Evolutionary conservation across 2,888 invertebrate species (phyloP).

Genomic region (Athetis lepigone): DNA sequence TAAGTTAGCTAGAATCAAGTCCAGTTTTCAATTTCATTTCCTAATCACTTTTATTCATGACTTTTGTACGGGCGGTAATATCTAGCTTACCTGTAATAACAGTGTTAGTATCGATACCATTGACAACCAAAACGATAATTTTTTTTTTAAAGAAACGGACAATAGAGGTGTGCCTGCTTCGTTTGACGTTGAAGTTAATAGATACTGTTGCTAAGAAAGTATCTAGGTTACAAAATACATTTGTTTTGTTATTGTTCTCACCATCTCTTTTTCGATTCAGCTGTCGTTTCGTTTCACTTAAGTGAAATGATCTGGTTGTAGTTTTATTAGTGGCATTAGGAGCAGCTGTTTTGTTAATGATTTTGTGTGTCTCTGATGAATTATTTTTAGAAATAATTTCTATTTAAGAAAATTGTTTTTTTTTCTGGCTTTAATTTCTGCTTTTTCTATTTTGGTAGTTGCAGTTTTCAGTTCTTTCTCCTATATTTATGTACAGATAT

Average conservation of each 20-base stretch:
- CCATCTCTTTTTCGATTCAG: slow-evolving; percentile 21
- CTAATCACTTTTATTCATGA: neutral
- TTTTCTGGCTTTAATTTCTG: neutral
- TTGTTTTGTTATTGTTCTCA: slow-evolving; percentile 43
- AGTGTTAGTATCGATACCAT: neutral
- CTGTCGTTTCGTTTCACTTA: slow-evolving; percentile 26
- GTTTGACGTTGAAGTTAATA: slow-evolving; percentile 11
- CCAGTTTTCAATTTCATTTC: neutral
- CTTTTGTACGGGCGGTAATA: neutral
- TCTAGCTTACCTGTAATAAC: neutral
- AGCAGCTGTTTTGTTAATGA: neutral
- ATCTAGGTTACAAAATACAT: slow-evolving; percentile 52
- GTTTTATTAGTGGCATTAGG: neutral
- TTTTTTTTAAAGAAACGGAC: slow-evolving; percentile 5
- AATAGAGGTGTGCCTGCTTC: slow-evolving; percentile 13
- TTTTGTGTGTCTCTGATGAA: neutral
- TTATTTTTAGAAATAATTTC: neutral
- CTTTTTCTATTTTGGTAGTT: neutral
- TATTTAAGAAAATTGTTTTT: neutral
- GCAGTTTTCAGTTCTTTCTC: neutral
- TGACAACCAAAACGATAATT: neutral
- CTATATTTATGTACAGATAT: neutral
- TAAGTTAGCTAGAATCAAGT: neutral
- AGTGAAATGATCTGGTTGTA: slow-evolving; percentile 19
- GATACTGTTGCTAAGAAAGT: slow-evolving; percentile 43